Conservation (phyloP, 2,113 vertebrate genomes). For the chimpanzee (Pan troglodytes) region NHGRI_mPanTro3-v2.1_pri NC_072409.2:23989501-23990000, state of each 20-base stretch:
- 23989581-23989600: too few relatives aligned
- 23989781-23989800: not conserved
- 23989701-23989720: not conserved
- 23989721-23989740: not conserved
- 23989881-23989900: not conserved
- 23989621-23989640: not conserved
- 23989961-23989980: not conserved
- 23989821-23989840: not conserved
- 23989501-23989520: too few relatives aligned
- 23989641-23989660: not conserved
- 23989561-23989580: too few relatives aligned
- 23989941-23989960: not conserved
- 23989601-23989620: too few relatives aligned
- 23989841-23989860: not conserved
- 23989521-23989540: too few relatives aligned
- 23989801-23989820: not conserved
- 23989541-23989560: too few relatives aligned
- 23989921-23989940: not conserved
- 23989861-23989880: not conserved
- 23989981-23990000: not conserved
- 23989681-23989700: not conserved
- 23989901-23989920: not conserved
- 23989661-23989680: not conserved
- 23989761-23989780: not conserved
- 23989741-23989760: fast-evolving